Percentiles rank a stretch among this genome's conserved stretches.
phyloP scores from a whole-genome alignment of 2,888 invertebrate genomes.

The Drosophila affinis region DNA sequence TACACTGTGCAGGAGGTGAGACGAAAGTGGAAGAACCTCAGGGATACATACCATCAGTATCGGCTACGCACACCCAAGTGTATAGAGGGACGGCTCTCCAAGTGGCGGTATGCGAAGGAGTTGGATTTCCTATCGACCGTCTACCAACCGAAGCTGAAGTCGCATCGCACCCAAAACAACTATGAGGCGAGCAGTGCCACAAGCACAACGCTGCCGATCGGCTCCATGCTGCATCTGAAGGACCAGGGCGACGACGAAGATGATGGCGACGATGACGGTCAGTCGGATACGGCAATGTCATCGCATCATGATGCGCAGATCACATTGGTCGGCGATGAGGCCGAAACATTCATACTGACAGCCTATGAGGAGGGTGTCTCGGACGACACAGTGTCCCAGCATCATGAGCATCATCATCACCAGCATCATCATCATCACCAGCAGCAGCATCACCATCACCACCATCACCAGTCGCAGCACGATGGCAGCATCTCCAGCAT shows the following conservation, averaged over 20 bases:
- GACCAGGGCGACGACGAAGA: constrained; percentile 62
- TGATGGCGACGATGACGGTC: constrained; percentile 69
- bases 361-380: constrained; percentile 80
- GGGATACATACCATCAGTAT: constrained; percentile 82
- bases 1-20: constrained; percentile 81
- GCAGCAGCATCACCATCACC: constrained; percentile 59
- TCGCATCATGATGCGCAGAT: constrained; percentile 71
- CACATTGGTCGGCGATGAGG: constrained; percentile 76
- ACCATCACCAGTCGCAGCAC: constrained; percentile 66
- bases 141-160: constrained; percentile 82
- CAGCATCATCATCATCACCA: constrained; percentile 44
- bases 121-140: constrained; percentile 80
- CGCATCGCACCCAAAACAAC: constrained; percentile 66
- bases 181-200: constrained; percentile 32
- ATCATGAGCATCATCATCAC: constrained; percentile 48
- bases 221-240: constrained; percentile 62
- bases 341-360: constrained; percentile 76
- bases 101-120: constrained; percentile 82
- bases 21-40: constrained; percentile 82
- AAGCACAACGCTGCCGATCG: constrained; percentile 36
- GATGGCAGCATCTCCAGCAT: constrained; percentile 75
- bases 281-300: constrained; percentile 57
- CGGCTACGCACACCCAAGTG: constrained; percentile 79
- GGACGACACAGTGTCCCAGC: constrained; percentile 70
- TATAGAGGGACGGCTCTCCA: constrained; percentile 77